Conservation (phyloP, 2,888 invertebrate genomes). For the Agrilus biguttatus region DNA sequence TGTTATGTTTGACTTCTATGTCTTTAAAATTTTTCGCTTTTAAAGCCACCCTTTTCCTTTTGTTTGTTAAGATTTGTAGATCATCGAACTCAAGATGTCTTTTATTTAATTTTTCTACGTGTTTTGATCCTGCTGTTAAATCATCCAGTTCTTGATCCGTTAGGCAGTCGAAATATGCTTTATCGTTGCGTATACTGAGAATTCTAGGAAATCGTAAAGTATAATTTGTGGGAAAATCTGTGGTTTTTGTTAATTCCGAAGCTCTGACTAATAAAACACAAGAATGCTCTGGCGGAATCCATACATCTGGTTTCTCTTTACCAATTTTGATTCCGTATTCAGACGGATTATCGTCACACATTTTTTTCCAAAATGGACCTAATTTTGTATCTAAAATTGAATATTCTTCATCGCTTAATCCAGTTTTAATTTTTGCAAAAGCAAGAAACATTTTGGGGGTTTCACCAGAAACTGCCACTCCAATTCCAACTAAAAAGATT, state of each 20-base stretch:
- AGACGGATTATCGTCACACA: slow-evolving; percentile 17
- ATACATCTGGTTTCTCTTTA: slow-evolving; percentile 61
- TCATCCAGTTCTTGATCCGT: slow-evolving; percentile 53
- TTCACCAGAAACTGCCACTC: slow-evolving; percentile 24
- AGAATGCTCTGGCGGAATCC: slow-evolving; percentile 71
- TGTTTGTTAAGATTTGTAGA: slow-evolving; percentile 5
- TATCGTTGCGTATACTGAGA: slow-evolving; percentile 64
- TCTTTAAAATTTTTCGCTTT: slow-evolving; percentile 25
- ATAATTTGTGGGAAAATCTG: slow-evolving; percentile 52
- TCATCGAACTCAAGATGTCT: slow-evolving; percentile 29
- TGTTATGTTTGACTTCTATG: slow-evolving; percentile 31
- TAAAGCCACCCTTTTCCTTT: slow-evolving; percentile 14
- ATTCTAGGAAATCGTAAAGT: slow-evolving; percentile 82
- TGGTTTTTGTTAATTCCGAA: slow-evolving; percentile 54
- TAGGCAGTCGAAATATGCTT: slow-evolving; percentile 64
- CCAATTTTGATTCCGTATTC: slow-evolving; percentile 39
- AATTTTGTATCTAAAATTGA: slow-evolving; percentile 46
- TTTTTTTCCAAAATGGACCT: slow-evolving; percentile 36
- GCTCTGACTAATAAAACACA: slow-evolving; percentile 65
- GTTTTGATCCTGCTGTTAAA: slow-evolving; percentile 31
- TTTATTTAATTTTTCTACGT: slow-evolving; percentile 44
- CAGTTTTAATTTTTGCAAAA: slow-evolving; percentile 58
- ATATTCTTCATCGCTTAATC: slow-evolving; percentile 49
- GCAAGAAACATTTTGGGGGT: slow-evolving; percentile 44
- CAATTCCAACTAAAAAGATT: slow-evolving; percentile 72